These are phyloP conservation scores for Miniopterus natalensis DNA, from an alignment of 2,113 vertebrate species.

Conservation along the genomic window DNA sequence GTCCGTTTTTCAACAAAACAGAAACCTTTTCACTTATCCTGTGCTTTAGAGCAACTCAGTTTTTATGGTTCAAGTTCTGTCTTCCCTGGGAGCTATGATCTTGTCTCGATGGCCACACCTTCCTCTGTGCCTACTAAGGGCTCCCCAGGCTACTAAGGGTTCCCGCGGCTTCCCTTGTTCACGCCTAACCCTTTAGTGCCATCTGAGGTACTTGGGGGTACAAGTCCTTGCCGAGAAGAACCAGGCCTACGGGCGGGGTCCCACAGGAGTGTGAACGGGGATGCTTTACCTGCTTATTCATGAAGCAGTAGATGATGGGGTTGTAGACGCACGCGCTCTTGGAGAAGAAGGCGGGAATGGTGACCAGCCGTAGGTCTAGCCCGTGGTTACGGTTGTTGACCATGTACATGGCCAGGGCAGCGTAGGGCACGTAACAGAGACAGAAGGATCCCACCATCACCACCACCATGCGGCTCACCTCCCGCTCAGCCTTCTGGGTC, in stretches of 20 bases:
- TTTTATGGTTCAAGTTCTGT: neutral
- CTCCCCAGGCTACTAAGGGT: neutral
- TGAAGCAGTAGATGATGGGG: slow-evolving; percentile 93
- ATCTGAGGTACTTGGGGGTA: neutral
- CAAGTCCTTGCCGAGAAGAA: neutral
- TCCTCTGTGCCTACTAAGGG: neutral
- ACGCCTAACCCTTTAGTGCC: neutral
- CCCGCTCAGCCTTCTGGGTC: slow-evolving; percentile 93
- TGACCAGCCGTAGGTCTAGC: slow-evolving; percentile 90
- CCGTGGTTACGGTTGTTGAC: slow-evolving; percentile 85
- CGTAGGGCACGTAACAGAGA: slow-evolving; percentile 90
- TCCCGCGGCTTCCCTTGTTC: neutral
- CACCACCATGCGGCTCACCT: slow-evolving; percentile 92
- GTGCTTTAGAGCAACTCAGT: neutral
- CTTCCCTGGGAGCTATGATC: neutral
- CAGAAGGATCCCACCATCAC: slow-evolving; percentile 92
- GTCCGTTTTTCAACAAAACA: neutral
- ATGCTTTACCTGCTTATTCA: slow-evolving; percentile 93
- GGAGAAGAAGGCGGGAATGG: slow-evolving; percentile 92
- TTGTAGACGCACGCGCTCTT: slow-evolving; percentile 93
- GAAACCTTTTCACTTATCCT: neutral
- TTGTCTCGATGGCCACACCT: too few relatives aligned
- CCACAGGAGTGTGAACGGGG: neutral
- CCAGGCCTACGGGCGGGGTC: neutral
- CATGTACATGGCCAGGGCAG: slow-evolving; percentile 88